Conservation (phyloP, 2,797 vertebrate species). For the Leptodactylus fallax region DNA sequence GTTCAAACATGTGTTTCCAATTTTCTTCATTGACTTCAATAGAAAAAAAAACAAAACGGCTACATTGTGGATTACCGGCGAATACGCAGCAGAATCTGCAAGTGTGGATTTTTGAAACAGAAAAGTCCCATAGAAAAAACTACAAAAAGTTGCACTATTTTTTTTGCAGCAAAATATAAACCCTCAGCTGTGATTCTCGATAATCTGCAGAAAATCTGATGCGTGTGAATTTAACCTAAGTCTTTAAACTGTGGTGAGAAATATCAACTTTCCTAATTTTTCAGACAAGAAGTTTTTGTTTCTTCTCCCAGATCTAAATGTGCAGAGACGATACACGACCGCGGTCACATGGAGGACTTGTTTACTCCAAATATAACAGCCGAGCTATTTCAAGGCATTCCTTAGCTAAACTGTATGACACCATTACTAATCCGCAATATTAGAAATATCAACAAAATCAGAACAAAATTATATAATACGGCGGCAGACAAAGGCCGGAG, state of each 20-base stretch:
- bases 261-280: neutral
- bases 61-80: no score
- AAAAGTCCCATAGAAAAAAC: no score
- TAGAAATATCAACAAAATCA: slow-evolving; percentile 37
- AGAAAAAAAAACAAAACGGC: no score
- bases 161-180: no score
- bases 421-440: slow-evolving; percentile 19
- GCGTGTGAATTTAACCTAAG: no score
- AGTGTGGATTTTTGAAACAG: no score
- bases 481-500: neutral
- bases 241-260: neutral
- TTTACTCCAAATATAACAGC: neutral
- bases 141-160: no score
- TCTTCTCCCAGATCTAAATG: neutral
- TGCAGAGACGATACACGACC: neutral
- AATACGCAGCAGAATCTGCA: no score
- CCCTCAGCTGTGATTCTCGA: no score
- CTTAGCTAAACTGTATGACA: neutral
- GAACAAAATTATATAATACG: neutral
- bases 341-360: slow-evolving; percentile 19
- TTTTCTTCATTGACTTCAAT: no score
- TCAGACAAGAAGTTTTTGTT: neutral
- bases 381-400: neutral
- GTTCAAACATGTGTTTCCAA: no score
- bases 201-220: no score